Percentiles rank a stretch among this genome's conserved stretches.
These are phyloP conservation scores for Acanthopleura granulata DNA, from an alignment of 2,888 invertebrate genomes.

Conservation along the genomic window DNA sequence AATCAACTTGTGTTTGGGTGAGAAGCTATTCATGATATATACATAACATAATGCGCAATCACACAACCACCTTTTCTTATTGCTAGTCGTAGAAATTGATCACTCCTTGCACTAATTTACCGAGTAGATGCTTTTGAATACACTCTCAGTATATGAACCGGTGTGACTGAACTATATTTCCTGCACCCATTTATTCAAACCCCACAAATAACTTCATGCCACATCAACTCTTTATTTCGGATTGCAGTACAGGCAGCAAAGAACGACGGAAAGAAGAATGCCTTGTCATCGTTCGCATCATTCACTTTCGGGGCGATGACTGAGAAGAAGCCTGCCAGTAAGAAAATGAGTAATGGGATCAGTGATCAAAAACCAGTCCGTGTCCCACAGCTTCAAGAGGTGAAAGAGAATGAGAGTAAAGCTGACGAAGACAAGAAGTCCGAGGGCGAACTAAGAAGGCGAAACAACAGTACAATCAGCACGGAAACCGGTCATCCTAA, in stretches of 20 bases:
- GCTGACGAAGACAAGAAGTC: not conserved
- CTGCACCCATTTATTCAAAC: no score
- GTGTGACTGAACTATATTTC: no score
- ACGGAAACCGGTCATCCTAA: not conserved
- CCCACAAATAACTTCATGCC: no score
- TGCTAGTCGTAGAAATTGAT: no score
- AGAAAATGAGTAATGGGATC: not conserved
- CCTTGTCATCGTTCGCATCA: constrained; percentile 6
- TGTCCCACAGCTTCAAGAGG: not conserved
- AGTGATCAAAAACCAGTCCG: not conserved
- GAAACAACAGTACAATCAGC: not conserved
- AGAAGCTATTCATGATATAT: not conserved
- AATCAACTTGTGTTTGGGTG: constrained; percentile 1
- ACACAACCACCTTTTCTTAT: no score
- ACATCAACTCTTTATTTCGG: not conserved
- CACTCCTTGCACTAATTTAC: no score
- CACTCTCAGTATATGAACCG: no score
- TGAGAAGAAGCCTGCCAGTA: not conserved
- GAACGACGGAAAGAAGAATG: constrained; percentile 14
- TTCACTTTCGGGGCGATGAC: constrained; percentile 9
- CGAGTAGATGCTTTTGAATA: no score
- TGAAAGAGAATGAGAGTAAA: not conserved
- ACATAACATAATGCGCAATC: no score
- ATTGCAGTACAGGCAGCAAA: not conserved
- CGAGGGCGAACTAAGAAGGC: not conserved